Conservation (phyloP, 2,888 invertebrate species). For the Phytoseiulus persimilis region DNA sequence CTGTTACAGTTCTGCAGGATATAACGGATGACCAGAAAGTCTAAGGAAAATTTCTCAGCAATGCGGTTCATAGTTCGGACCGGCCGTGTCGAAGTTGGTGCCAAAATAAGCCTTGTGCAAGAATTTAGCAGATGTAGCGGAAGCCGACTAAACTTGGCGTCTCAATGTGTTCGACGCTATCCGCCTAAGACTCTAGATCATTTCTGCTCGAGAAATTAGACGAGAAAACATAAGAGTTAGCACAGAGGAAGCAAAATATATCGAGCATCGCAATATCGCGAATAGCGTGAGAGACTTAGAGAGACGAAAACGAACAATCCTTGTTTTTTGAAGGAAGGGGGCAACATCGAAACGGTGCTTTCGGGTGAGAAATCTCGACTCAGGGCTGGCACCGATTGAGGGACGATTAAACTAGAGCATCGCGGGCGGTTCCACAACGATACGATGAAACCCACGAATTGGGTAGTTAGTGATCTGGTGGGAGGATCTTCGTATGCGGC, state of each 20-base stretch:
- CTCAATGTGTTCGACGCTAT: not conserved
- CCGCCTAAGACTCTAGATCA: not conserved
- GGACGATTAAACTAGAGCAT: no score
- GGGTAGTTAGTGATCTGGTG: no score
- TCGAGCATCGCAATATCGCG: no score
- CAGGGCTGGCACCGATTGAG: no score
- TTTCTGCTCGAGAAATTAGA: not conserved
- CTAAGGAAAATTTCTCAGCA: not conserved
- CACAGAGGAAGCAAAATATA: no score
- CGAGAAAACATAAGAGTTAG: no score
- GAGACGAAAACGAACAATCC: not conserved
- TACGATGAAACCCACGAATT: no score
- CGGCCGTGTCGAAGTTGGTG: not conserved
- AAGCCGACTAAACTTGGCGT: not conserved
- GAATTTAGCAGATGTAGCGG: no score
- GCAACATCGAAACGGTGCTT: not conserved
- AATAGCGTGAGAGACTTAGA: not conserved
- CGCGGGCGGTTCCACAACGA: no score
- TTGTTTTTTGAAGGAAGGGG: not conserved
- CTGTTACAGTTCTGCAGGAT: constrained; percentile 32
- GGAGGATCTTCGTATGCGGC: no score
- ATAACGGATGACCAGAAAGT: constrained; percentile 11
- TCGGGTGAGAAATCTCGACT: no score
- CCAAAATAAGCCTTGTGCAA: not conserved
- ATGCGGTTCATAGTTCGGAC: not conserved